Evolutionary conservation across 2,797 vertebrate genomes (phyloP).

Genomic region (Toxotes lorentzi): DNA sequence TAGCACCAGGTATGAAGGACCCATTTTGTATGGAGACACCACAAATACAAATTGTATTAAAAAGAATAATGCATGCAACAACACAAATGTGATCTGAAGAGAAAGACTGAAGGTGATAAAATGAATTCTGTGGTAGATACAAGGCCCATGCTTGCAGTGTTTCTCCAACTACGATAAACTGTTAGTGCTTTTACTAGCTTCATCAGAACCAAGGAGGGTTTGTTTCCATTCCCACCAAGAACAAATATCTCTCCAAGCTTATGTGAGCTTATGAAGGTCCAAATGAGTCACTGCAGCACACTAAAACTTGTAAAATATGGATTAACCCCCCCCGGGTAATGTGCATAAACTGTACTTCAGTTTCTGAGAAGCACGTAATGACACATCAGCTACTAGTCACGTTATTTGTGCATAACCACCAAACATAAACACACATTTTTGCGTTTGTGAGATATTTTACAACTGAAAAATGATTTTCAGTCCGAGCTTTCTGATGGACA

Average conservation of each 20-base stretch:
- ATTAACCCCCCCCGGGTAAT: background rate
- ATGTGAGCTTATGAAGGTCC: background rate
- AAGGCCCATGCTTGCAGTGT: too few species aligned
- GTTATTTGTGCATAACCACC: too few species aligned
- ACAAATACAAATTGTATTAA: constrained; percentile 1
- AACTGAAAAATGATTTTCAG: too few species aligned
- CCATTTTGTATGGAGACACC: background rate
- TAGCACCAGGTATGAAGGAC: background rate
- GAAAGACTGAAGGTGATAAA: background rate
- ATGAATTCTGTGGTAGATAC: constrained; percentile 8
- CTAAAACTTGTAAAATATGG: background rate
- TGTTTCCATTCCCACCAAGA: background rate
- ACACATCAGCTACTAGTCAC: too few species aligned
- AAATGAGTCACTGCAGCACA: background rate
- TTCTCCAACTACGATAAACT: background rate
- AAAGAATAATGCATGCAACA: background rate
- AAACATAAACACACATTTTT: too few species aligned
- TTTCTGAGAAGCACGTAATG: too few species aligned
- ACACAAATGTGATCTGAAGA: background rate
- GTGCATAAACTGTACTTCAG: too few species aligned
- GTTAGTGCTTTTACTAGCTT: background rate
- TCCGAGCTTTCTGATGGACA: too few species aligned
- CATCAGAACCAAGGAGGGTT: background rate
- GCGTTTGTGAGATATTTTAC: too few species aligned
- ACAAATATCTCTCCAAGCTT: background rate